Base-by-base conservation (phyloP, 2,797 vertebrate species). In the Lerista edwardsae region DNA sequence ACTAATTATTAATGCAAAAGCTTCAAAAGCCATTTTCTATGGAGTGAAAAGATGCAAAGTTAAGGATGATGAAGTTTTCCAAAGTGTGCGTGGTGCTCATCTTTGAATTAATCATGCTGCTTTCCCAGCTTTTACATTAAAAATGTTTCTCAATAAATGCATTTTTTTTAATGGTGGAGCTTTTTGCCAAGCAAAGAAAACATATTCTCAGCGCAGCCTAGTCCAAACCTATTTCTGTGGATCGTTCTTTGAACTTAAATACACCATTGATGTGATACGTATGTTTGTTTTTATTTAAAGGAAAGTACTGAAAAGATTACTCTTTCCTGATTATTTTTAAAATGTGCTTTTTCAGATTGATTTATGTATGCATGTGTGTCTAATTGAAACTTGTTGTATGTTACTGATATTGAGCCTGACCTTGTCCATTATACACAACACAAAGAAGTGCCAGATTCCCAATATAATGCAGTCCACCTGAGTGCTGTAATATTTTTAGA, bases 361-460 rank as follows among this genome's bases (percentile, higher is more conserved):
- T 73, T 47, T 73, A 3, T 44, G 64, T 61, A 34, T 74, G 64
- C 5, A 31, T 31, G 19, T 29, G 11, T 29, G 0, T 75, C 12
- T 9, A 57, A 27, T 34, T 85, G 51, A 77, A 31, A 29, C 47
- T 29, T 84, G 51, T 75, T 41, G n/a, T 11, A 12, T 3, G 47
- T 77, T 77, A 36, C 44, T 21, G 12, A 86, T 36, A 23, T 65
- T 85, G 44, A 25, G 55, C 11, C 29, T 19, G 21, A 29, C 80
- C 47, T n/a, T 29, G 36, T 27, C 80, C 14, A 67, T 15, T 5
- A 0, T 0, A 14, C 9, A 4, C 2, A 62, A 6, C 21, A 0
- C 55, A 14, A 1, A 19, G 5, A 0, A 47, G 34, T 6, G 27
- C 29, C 44, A 76, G n/a, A 34, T 36, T 55, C 47, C 29, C 64